Conservation (phyloP, 1,140 invertebrate genomes). For the Streblospio benedicti region DNA sequence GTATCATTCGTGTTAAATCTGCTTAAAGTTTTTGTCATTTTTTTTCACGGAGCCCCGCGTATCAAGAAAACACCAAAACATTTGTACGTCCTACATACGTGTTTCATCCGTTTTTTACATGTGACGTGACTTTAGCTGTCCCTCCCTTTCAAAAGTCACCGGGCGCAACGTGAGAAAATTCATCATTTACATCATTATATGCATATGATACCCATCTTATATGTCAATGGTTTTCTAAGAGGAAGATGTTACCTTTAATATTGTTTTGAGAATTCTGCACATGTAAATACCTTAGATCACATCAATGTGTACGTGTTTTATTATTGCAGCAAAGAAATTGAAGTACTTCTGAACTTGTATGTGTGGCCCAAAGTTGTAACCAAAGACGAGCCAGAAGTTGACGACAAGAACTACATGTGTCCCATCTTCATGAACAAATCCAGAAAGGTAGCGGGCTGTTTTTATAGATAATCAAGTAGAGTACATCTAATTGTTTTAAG, state of each 20-base stretch:
- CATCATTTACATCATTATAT: slow-evolving; percentile 8
- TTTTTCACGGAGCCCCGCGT: too few relatives aligned
- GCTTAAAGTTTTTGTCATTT: too few relatives aligned
- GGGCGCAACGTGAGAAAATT: too few relatives aligned
- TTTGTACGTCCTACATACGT: too few relatives aligned
- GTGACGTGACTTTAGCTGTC: too few relatives aligned
- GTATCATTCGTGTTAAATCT: too few relatives aligned
- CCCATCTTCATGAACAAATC: slow-evolving; percentile 38
- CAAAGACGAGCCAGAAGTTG: slow-evolving; percentile 12
- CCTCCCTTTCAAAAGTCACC: too few relatives aligned
- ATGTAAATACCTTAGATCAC: not conserved
- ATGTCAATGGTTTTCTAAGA: not conserved
- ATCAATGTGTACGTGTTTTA: not conserved
- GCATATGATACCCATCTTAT: not conserved
- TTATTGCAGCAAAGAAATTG: slow-evolving; percentile 8
- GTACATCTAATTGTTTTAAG: not conserved
- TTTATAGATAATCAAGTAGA: not conserved
- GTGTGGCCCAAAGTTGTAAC: slow-evolving; percentile 14
- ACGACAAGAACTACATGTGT: slow-evolving; percentile 20
- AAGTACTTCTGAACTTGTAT: slow-evolving; percentile 5
- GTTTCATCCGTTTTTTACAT: too few relatives aligned
- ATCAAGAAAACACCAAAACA: too few relatives aligned
- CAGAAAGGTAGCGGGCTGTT: slow-evolving; percentile 21
- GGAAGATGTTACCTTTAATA: not conserved
- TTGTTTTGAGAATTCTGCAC: slow-evolving; percentile 16